Evolutionary conservation across 1,140 invertebrate genomes (phyloP), one percentile per base, ranked within the genome.

Genomic region (Ladona fulva): DNA sequence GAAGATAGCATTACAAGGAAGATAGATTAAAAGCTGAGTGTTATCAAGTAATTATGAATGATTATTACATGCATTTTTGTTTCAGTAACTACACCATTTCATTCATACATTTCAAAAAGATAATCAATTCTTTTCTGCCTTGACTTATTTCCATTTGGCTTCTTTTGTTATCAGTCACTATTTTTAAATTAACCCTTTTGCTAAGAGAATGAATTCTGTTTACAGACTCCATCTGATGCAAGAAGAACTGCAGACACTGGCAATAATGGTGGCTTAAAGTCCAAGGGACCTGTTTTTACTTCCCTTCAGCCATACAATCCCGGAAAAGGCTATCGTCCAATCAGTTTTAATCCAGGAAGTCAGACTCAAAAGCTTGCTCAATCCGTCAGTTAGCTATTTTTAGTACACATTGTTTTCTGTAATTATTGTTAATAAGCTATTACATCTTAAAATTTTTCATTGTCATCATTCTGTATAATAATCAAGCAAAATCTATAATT

Each of bases 281-380:
- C 52, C 5, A 66, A 66, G n/a, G 52, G 16, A 22, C 52, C 52
- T 66, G 14, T 66, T 19, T 66, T 66, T 22, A 66, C 52, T 19
- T 66, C 52, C 5, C n/a, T 66, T 19, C 52, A 66, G n/a, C 52
- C 52, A 19, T 66, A 66, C n/a, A 66, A 16, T 19, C 52, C 52
- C 14, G 52, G 52, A 19, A 66, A 66, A 66, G 52, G 52, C 12
- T 66, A 66, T 66, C 14, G 52, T 5, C 52, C 52, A 19, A 66
- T 66, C 1, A 66, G 52, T 66, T 66, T 66, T 66, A 66, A 66
- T 22, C 52, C 52, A 66, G 52, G 52, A 22, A 66, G n/a, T 66
- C 52, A 66, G n/a, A 66, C 52, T 19, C 52, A 66, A 66, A 66
- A 66, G n/a, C 52, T 66, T 66, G 52, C 52, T 66, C 52, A 66